Conservation (phyloP, 2,113 vertebrate species). For the Meleagris gallopavo region DNA sequence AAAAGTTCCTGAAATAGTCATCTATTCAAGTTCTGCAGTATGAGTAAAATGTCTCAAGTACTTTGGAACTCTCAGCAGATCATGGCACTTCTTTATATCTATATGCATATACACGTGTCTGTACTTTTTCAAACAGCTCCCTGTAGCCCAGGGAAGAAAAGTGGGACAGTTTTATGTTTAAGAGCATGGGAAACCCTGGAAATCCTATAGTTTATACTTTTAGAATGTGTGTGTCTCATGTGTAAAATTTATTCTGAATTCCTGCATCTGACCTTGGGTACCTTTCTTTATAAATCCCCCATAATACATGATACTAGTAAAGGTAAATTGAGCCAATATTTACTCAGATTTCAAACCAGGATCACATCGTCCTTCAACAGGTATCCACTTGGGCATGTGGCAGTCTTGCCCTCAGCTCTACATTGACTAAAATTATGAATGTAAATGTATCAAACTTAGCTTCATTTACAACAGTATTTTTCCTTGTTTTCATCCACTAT, state of each 20-base stretch:
- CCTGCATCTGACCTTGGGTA: not conserved
- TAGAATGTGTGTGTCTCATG: fast-evolving
- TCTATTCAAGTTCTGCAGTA: not conserved
- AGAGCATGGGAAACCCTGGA: not conserved
- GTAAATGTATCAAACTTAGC: not conserved
- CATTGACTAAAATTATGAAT: not conserved
- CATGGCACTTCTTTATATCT: not conserved
- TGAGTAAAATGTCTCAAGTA: not conserved
- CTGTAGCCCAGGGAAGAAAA: not conserved
- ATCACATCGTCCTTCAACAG: not conserved
- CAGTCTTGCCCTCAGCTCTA: not conserved
- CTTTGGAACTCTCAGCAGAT: not conserved
- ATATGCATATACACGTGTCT: not conserved
- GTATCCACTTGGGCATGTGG: fast-evolving
- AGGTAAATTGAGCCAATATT: not conserved
- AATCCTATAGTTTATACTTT: not conserved
- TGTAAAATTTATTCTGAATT: not conserved
- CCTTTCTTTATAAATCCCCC: not conserved
- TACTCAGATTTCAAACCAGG: not conserved
- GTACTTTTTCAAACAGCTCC: not conserved
- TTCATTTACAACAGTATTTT: not conserved
- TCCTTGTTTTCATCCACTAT: not conserved
- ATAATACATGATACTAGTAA: not conserved
- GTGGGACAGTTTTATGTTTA: not conserved
- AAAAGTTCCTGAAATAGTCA: not conserved